Percentiles rank a stretch among this genome's conserved stretches.
Conservation (phyloP, 1,140 invertebrate genomes). For the Drosophila azteca region DNA sequence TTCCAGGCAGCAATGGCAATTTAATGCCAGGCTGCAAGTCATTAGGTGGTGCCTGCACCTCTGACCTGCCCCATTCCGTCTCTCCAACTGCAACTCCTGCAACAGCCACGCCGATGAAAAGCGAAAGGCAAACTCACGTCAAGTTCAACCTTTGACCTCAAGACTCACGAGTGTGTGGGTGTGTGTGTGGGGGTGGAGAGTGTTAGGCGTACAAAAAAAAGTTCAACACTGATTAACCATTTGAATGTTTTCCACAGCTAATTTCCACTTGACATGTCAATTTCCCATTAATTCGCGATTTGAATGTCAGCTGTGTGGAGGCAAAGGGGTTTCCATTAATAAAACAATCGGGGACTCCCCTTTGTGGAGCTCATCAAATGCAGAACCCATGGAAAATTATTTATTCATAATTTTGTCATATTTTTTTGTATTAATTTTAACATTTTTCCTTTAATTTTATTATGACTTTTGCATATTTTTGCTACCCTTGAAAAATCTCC, state of each 20-base stretch:
- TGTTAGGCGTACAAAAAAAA: conserved; percentile 20
- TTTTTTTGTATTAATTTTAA: neutral
- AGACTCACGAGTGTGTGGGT: neutral
- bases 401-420: too few species aligned
- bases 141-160: conserved; percentile 62
- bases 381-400: neutral
- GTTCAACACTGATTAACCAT: conserved; percentile 44
- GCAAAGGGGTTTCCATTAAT: neutral
- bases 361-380: too few species aligned
- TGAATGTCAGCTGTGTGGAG: neutral
- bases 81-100: conserved; percentile 1
- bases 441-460: neutral
- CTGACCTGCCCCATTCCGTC: conserved; percentile 26
- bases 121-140: conserved; percentile 55
- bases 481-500: conserved; percentile 6
- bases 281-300: conserved; percentile 33
- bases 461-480: neutral
- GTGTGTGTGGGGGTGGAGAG: conserved; percentile 10
- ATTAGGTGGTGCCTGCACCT: conserved; percentile 50
- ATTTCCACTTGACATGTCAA: conserved; percentile 58
- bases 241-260: conserved; percentile 38
- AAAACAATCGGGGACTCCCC: neutral
- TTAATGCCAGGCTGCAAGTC: conserved; percentile 44
- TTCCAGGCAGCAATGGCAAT: conserved; percentile 46
- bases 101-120: too few species aligned